Evolutionary conservation across 2,888 invertebrate genomes (phyloP).

Genomic region (Sesamia inferens): DNA sequence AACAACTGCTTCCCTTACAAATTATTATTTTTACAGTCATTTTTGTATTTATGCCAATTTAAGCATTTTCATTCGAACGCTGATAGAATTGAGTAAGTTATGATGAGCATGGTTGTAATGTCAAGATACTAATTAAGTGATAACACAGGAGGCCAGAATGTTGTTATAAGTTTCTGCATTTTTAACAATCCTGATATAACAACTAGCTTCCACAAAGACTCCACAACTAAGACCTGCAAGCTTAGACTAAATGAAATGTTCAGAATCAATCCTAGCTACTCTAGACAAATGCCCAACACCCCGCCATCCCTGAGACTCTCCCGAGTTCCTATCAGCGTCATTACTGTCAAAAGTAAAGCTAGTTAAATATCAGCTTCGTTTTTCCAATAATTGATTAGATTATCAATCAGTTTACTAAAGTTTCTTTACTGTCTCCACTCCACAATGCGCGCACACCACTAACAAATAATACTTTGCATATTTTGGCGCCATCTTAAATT

Average conservation of each 20-base stretch:
- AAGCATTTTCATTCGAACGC: no score
- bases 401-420: neutral
- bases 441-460: slow-evolving; percentile 1
- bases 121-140: neutral
- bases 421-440: slow-evolving; percentile 13
- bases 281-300: no score
- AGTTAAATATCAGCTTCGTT: neutral
- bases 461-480: slow-evolving; percentile 12
- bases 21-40: no score
- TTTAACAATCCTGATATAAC: no score
- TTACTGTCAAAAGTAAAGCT: neutral
- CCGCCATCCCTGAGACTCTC: neutral
- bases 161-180: no score
- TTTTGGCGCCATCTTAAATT: slow-evolving; percentile 56
- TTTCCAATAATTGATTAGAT: neutral
- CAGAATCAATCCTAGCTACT: neutral
- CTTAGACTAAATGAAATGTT: neutral
- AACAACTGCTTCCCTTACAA: neutral
- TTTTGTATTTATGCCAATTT: no score
- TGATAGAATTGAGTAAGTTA: neutral
- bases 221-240: neutral
- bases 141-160: neutral
- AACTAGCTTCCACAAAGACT: neutral
- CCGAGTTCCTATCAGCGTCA: neutral
- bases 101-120: neutral